Conservation (phyloP, 2,113 vertebrate genomes). For the Lonchura striata region DNA sequence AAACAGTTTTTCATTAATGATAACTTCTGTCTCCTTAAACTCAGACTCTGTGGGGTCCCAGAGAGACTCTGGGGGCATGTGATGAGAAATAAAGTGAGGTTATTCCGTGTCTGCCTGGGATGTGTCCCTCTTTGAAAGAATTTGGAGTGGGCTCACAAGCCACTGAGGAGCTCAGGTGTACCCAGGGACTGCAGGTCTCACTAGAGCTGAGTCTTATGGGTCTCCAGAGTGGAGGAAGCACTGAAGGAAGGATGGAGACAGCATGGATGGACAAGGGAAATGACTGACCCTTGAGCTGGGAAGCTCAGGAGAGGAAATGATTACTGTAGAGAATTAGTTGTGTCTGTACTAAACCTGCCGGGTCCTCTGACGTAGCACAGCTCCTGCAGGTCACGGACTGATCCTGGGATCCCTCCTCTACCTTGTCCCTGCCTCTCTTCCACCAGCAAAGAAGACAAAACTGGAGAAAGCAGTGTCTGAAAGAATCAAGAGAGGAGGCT, state of each 20-base stretch:
- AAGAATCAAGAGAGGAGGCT: not conserved
- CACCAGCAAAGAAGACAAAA: not conserved
- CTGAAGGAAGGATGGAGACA: not conserved
- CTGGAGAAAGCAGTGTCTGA: not conserved
- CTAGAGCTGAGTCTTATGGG: not conserved
- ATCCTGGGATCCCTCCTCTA: accelerated
- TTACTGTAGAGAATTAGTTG: not conserved
- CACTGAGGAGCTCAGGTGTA: not conserved
- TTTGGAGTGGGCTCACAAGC: not conserved
- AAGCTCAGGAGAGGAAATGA: not conserved
- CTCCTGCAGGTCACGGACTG: not conserved
- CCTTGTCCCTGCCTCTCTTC: not conserved
- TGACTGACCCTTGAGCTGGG: not conserved
- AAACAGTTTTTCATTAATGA: not conserved
- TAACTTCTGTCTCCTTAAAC: not conserved
- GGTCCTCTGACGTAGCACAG: not conserved
- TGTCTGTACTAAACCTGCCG: not conserved
- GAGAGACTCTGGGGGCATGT: not conserved
- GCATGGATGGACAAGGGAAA: not conserved
- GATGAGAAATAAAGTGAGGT: not conserved
- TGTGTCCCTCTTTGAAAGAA: not conserved
- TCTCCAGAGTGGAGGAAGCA: not conserved
- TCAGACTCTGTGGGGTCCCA: not conserved
- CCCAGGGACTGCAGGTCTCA: not conserved
- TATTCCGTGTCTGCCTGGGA: not conserved